Percentiles rank a stretch among this genome's conserved stretches.
Evolutionary conservation across 2,888 invertebrate species (phyloP).

Genomic region (Mystacides longicornis): DNA sequence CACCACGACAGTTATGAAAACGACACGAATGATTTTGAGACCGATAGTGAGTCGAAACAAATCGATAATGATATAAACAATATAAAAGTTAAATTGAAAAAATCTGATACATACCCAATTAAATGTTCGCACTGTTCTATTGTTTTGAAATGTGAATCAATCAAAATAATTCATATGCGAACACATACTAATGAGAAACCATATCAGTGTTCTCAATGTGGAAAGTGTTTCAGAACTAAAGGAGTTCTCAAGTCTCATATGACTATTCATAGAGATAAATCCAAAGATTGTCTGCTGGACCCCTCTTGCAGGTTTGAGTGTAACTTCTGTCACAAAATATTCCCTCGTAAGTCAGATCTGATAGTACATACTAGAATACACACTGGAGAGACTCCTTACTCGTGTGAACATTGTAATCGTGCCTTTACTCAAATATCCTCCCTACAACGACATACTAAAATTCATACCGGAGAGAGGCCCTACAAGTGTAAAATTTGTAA

Average conservation of each 20-base stretch:
- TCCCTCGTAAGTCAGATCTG: conserved; percentile 17
- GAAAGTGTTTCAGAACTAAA: conserved; percentile 22
- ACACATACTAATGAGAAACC: conserved; percentile 25
- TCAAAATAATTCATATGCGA: conserved; percentile 12
- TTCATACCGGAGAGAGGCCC: conserved; percentile 43
- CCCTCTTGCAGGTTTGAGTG: conserved; percentile 14
- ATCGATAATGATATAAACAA: too few relatives aligned
- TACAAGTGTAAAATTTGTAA: conserved; percentile 38
- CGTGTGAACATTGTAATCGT: conserved; percentile 36
- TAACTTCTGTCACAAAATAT: conserved; percentile 17
- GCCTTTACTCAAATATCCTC: conserved; percentile 32
- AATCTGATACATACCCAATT: too few relatives aligned
- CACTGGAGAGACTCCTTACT: conserved; percentile 20
- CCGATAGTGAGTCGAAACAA: too few relatives aligned
- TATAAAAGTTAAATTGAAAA: too few relatives aligned
- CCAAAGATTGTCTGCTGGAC: conserved; percentile 20
- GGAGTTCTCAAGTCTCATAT: conserved; percentile 26
- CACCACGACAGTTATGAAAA: too few relatives aligned
- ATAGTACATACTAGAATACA: conserved; percentile 18
- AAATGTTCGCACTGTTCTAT: neutral
- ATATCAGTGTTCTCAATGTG: conserved; percentile 22
- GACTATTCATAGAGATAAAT: conserved; percentile 30
- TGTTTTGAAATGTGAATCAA: neutral
- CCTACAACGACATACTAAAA: conserved; percentile 35
- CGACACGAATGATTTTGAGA: too few relatives aligned